These are phyloP conservation scores for Propithecus deckenii DNA, from an alignment of 2,797 vertebrate genomes.

Conservation along the genomic window DNA sequence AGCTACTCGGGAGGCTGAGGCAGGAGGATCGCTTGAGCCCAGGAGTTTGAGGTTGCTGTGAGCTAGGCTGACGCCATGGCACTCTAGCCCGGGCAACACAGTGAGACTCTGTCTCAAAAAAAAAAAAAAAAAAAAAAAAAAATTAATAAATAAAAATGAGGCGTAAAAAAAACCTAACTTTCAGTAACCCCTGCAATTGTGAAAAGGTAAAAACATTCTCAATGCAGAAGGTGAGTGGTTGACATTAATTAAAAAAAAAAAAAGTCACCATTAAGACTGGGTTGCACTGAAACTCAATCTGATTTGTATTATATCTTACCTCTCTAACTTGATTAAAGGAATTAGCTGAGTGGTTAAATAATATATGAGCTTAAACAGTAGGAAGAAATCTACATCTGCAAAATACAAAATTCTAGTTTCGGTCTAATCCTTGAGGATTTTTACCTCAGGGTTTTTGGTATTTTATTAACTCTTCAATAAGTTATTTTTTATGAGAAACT, in stretches of 20 bases:
- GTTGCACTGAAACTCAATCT: neutral
- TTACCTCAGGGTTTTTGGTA: neutral
- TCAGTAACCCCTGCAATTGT: constrained; percentile 10
- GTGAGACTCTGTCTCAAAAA: too few species aligned
- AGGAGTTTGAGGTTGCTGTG: too few species aligned
- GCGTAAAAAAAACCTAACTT: constrained; percentile 8
- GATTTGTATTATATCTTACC: neutral
- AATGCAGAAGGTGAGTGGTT: constrained; percentile 38
- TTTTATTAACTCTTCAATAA: constrained; percentile 8
- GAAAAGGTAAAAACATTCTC: constrained; percentile 40
- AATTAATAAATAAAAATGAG: neutral
- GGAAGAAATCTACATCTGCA: neutral
- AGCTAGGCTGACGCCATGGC: too few species aligned
- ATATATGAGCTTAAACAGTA: neutral
- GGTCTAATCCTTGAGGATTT: neutral
- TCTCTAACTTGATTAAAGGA: neutral
- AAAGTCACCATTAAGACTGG: neutral
- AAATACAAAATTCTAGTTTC: neutral
- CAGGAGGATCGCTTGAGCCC: too few species aligned
- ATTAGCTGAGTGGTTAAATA: neutral
- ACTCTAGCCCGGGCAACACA: too few species aligned
- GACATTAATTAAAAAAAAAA: neutral
- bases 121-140: too few species aligned
- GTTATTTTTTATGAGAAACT: constrained; percentile 38
- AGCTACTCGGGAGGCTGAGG: too few species aligned